A percentile compares a stretch with the other conserved stretches of the same genome.
phyloP scores from a whole-genome alignment of 2,113 vertebrate genomes.

The Vireo altiloquus region DNA sequence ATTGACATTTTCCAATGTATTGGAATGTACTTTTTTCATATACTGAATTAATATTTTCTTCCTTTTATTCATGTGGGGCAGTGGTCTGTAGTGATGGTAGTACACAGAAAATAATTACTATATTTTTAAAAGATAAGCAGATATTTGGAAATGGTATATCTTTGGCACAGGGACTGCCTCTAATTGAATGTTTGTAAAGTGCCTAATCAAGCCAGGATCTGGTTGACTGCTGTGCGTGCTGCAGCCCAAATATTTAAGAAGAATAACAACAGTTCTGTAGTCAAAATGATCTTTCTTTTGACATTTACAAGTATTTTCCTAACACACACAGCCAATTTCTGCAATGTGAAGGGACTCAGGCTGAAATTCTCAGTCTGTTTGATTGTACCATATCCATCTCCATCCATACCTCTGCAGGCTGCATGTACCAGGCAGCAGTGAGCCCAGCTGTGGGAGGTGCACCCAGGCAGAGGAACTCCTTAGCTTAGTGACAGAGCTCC shows the following conservation, averaged over 20 bases:
- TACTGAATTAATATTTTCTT: not conserved
- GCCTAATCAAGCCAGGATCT: not conserved
- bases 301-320: constrained; percentile 17
- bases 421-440: not conserved
- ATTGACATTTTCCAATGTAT: not conserved
- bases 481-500: not conserved
- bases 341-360: not conserved
- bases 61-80: not conserved
- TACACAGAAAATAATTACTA: not conserved
- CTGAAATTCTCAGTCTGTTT: not conserved
- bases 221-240: not conserved
- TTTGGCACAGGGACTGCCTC: not conserved
- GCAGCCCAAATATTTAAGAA: constrained; percentile 22
- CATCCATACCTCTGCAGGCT: not conserved
- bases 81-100: not conserved
- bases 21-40: not conserved
- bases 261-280: not conserved
- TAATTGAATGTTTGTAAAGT: constrained; percentile 23
- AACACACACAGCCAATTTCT: not conserved
- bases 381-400: not conserved
- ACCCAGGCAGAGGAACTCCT: not conserved
- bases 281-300: not conserved
- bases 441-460: not conserved
- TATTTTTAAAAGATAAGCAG: constrained; percentile 6
- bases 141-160: not conserved